A percentile compares a stretch with the other conserved stretches of the same genome.
phyloP scores from a whole-genome alignment of 2,888 invertebrate species.

The Cerastoderma edule region DNA sequence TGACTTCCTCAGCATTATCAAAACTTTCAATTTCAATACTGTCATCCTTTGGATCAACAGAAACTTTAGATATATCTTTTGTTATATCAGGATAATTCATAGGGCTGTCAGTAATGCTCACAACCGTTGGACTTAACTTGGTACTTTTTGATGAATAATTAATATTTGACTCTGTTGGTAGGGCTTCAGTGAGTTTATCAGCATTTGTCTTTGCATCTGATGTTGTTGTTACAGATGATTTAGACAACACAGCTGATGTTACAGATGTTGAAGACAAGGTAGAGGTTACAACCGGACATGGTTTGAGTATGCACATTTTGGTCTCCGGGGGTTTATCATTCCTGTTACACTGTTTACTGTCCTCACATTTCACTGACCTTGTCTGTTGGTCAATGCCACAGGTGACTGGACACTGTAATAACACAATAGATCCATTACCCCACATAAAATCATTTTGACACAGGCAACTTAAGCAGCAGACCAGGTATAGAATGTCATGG shows the following conservation, averaged over 20 bases:
- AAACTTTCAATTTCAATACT: slow-evolving; percentile 21
- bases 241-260: background rate
- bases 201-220: no score
- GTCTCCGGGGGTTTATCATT: slow-evolving; percentile 67
- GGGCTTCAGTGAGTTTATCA: no score
- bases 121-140: background rate
- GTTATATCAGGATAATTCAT: no score
- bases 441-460: background rate
- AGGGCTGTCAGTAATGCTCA: no score
- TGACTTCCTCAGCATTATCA: slow-evolving; percentile 16
- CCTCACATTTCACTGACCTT: slow-evolving; percentile 82
- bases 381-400: slow-evolving; percentile 83
- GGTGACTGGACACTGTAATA: slow-evolving; percentile 76
- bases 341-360: slow-evolving; percentile 70
- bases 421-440: background rate
- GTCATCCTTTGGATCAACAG: slow-evolving; percentile 2
- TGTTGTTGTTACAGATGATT: background rate
- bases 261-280: background rate
- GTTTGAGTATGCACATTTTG: slow-evolving; percentile 59
- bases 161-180: no score
- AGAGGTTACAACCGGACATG: slow-evolving; percentile 60
- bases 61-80: background rate
- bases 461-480: no score
- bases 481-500: no score
- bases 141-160: no score